phyloP scores from a whole-genome alignment of 1,140 invertebrate species.

The Pararge aegeria region DNA sequence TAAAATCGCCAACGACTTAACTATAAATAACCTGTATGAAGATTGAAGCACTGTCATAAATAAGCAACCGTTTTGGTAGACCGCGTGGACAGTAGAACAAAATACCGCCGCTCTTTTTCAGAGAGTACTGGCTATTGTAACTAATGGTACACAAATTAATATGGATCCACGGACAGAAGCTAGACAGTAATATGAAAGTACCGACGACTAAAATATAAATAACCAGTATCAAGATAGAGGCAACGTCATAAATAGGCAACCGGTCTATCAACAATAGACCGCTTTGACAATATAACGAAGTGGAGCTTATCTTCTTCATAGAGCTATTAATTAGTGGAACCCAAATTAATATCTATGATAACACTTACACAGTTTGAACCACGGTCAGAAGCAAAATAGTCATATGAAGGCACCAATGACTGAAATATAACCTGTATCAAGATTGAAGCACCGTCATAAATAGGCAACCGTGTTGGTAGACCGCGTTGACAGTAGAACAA shows the following conservation, averaged over 20 bases:
- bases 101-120: too few species aligned
- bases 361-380: too few species aligned
- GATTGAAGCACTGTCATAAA: not conserved
- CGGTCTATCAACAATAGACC: not conserved
- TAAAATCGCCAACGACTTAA: not conserved
- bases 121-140: too few species aligned
- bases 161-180: too few species aligned
- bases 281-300: constrained; percentile 58
- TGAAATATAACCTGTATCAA: constrained; percentile 4
- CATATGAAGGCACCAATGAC: not conserved
- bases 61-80: not conserved
- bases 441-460: not conserved
- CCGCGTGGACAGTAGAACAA: constrained; percentile 12
- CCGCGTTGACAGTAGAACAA: constrained; percentile 57
- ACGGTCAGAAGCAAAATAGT: too few species aligned
- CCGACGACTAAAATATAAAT: too few species aligned
- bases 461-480: constrained; percentile 1
- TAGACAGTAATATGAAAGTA: too few species aligned
- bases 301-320: constrained; percentile 49
- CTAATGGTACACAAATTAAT: too few species aligned
- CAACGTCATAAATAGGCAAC: not conserved
- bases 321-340: constrained; percentile 73
- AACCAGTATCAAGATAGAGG: not conserved
- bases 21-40: not conserved
- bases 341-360: too few species aligned